Conservation (phyloP, 2,888 invertebrate species). For the Trichopria drosophilae region DNA sequence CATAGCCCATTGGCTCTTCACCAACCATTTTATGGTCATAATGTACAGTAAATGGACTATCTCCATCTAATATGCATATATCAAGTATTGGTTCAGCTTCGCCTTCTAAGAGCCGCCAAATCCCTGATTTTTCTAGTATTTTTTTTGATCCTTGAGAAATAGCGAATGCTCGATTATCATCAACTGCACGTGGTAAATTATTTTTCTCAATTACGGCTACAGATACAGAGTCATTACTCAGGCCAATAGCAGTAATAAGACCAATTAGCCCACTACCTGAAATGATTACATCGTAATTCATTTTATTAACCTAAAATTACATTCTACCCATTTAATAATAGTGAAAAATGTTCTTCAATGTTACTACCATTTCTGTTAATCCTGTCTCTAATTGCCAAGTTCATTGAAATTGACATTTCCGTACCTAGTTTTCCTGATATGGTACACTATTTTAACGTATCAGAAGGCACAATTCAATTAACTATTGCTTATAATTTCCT, state of each 20-base stretch:
- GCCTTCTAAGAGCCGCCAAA: constrained; percentile 12
- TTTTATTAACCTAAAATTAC: constrained; percentile 15
- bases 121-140: constrained; percentile 17
- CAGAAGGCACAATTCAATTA: neutral
- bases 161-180: constrained; percentile 16
- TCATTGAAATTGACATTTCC: neutral
- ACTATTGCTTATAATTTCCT: neutral
- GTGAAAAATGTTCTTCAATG: too few species aligned
- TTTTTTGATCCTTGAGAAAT: constrained; percentile 18
- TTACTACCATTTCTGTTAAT: too few species aligned
- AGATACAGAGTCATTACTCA: constrained; percentile 15
- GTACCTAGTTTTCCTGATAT: constrained; percentile 5
- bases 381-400: too few species aligned
- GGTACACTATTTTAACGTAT: neutral
- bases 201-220: constrained; percentile 17
- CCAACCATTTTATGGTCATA: constrained; percentile 16
- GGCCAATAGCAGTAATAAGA: constrained; percentile 18
- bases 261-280: constrained; percentile 17
- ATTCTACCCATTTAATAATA: too few species aligned
- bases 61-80: constrained; percentile 15
- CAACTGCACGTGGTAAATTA: constrained; percentile 16
- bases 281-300: constrained; percentile 18
- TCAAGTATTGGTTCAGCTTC: constrained; percentile 14
- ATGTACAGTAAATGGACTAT: constrained; percentile 15
- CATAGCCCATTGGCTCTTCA: constrained; percentile 16